Evolutionary conservation across 2,888 invertebrate species (phyloP).

Genomic region (Eupithecia centaureata): DNA sequence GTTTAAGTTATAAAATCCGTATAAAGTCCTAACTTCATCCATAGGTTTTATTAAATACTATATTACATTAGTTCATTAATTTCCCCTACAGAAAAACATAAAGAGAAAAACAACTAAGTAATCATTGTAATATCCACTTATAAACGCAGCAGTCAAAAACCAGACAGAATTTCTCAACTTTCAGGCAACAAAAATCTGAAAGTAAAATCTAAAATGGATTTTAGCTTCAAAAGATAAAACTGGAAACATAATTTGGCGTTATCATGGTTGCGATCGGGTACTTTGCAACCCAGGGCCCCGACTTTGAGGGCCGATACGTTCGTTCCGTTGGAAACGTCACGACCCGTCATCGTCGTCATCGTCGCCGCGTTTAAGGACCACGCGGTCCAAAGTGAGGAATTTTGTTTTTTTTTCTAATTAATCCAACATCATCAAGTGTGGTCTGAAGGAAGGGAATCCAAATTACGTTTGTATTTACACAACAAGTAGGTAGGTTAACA

Average conservation of each 20-base stretch:
- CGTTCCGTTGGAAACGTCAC: neutral
- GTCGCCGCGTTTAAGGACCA: neutral
- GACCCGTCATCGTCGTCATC: too few relatives aligned
- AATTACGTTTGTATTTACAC: too few relatives aligned
- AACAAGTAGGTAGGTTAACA: too few relatives aligned
- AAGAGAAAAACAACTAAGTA: too few relatives aligned
- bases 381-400: neutral
- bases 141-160: neutral
- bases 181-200: neutral
- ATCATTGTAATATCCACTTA: too few relatives aligned
- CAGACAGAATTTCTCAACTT: neutral
- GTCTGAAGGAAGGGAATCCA: too few relatives aligned
- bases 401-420: too few relatives aligned
- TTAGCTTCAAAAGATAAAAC: neutral
- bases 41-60: neutral
- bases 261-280: slow-evolving; percentile 1
- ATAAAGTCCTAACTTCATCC: neutral
- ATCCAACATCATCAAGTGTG: too few relatives aligned
- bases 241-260: slow-evolving; percentile 4
- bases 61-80: neutral
- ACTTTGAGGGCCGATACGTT: neutral
- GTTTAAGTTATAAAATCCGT: neutral
- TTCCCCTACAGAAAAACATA: too few relatives aligned
- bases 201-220: slow-evolving; percentile 3
- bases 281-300: neutral